Base-by-base conservation (phyloP, 2,113 vertebrate genomes). In the Nothoprocta perdicaria region DNA sequence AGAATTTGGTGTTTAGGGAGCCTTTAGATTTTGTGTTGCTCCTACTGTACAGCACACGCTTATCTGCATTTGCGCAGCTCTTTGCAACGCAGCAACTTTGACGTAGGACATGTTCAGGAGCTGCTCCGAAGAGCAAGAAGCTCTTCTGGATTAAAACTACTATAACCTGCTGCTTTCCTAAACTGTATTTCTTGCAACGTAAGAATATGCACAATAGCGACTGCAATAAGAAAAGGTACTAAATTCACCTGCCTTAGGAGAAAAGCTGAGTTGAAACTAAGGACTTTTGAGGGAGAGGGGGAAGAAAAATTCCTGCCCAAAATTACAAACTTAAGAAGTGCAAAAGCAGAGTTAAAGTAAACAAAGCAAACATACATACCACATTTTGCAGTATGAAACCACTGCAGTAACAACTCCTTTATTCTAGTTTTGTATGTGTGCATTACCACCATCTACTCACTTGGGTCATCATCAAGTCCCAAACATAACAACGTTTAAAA, bases 301-400 rank as follows among this genome's bases (percentile, higher is more conserved):
- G 14, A 8, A 29, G 14, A 16, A 77, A 85, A 33, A 38, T 38
- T 8, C 21, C 35, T 48, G 45, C 23, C 10, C 19, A 31, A 14
- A 19, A 57, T 63, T 10, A 86, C 14, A 24, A 63, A 61, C 19
- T 17, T n/a, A 24, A 68, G 72, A 88, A 76, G 1, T 68, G 33
- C 74, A 92, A 76, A 77, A 79, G 38, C 38, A 75, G 46, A 48
- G 21, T 41, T 66, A 17, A 71, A 86, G 35, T 33, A 80, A 90
- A 72, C 6, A 27, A 67, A 81, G 27, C 14, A 61, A 85, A 92
- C 92, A 58, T 8, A 92, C 90, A 58, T 8, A 92, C 78, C 33
- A 31, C 21, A 55, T 24, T 11, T 16, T 40, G 24, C 21, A 33
- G 41, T 41, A 65, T 50, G 53, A 48, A 48, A 17, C 35, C 9